Percentiles rank a stretch among this genome's conserved stretches.
Evolutionary conservation across 2,888 invertebrate genomes (phyloP).

Genomic region (Panopea generosa): DNA sequence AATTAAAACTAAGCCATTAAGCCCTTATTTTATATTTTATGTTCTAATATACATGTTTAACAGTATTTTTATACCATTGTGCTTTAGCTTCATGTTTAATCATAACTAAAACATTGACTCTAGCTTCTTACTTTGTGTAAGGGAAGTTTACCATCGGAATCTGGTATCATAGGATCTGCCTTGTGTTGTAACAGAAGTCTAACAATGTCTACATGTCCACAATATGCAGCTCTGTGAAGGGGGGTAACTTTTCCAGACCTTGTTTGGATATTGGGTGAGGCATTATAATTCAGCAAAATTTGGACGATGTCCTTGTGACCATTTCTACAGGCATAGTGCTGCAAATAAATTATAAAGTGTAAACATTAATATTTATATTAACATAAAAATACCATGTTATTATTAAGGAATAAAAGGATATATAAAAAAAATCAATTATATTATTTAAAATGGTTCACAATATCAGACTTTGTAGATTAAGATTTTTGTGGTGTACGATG

Average conservation of each 20-base stretch:
- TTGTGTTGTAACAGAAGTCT: slow-evolving; percentile 86
- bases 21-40: no score
- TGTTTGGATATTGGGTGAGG: slow-evolving; percentile 91
- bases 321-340: slow-evolving; percentile 94
- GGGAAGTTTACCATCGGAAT: slow-evolving; percentile 92
- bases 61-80: no score
- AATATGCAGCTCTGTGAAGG: slow-evolving; percentile 92
- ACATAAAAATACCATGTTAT: neutral
- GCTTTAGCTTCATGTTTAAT: no score
- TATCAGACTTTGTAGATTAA: no score
- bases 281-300: slow-evolving; percentile 89
- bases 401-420: neutral
- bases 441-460: no score
- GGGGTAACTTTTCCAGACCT: slow-evolving; percentile 92
- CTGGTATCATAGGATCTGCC: slow-evolving; percentile 89
- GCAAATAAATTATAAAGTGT: slow-evolving; percentile 35
- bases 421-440: neutral
- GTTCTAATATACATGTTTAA: no score
- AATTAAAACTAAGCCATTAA: no score
- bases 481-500: no score
- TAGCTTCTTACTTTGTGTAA: slow-evolving; percentile 92
- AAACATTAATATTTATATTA: neutral
- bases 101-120: no score
- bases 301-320: slow-evolving; percentile 91
- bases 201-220: slow-evolving; percentile 89